Percentiles rank a stretch among this genome's conserved stretches.
These are phyloP conservation scores for Tinea trinotella DNA, from an alignment of 2,888 invertebrate genomes.

Conservation along the genomic window DNA sequence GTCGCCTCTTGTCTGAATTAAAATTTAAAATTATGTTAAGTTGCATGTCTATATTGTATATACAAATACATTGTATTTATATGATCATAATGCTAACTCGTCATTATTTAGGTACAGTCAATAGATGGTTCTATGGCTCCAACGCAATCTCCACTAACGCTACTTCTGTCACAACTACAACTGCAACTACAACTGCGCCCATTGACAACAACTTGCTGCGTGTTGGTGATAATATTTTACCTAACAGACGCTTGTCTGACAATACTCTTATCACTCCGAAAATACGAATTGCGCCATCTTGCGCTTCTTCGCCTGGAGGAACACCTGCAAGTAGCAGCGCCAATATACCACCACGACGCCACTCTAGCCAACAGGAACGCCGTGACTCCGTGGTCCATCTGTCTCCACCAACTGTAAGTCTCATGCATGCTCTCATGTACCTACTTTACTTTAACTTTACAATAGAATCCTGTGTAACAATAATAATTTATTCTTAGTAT, in stretches of 20 bases:
- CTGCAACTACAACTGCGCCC: too few species aligned
- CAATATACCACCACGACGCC: constrained; percentile 87
- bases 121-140: constrained; percentile 89
- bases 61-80: not conserved
- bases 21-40: too few species aligned
- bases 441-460: not conserved
- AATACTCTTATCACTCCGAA: constrained; percentile 93
- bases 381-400: constrained; percentile 87
- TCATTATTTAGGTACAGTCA: constrained; percentile 55
- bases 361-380: constrained; percentile 92
- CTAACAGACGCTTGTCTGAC: constrained; percentile 90
- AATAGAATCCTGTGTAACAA: not conserved
- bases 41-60: not conserved
- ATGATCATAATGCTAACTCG: not conserved
- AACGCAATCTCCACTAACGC: constrained; percentile 87
- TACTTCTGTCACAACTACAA: too few species aligned
- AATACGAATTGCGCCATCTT: constrained; percentile 90
- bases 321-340: constrained; percentile 80
- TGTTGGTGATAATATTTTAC: constrained; percentile 85
- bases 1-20: too few species aligned
- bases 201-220: constrained; percentile 84
- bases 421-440: not conserved
- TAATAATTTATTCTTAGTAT: too few species aligned
- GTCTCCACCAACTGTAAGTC: constrained; percentile 90
- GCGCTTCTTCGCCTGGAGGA: constrained; percentile 87